Base-by-base conservation (phyloP, 2,113 vertebrate genomes). In the Octodon degus region DNA sequence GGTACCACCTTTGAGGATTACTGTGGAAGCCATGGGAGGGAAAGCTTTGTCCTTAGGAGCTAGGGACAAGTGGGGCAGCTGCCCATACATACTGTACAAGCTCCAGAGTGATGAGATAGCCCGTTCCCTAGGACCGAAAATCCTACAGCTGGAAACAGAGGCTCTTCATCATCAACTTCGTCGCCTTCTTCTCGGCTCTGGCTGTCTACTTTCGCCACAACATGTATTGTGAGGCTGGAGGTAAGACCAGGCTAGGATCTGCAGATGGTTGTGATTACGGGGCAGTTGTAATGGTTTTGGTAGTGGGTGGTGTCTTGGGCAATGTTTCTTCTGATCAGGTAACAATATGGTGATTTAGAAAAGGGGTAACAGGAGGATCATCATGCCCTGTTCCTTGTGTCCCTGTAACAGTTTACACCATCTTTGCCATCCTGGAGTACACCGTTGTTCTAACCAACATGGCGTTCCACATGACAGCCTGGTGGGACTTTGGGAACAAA, bases 401-500 rank as follows among this genome's bases (percentile, higher is more conserved):
- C 77, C 60, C 96, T 50, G 1, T 55, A 37, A 79, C 97, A 99
- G 99, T 99, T 81, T 99, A 99, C 96, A 99, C 99, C 16, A 65
- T 99, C 68, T 99, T 99, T n/a, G 99, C 99, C 82, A 95, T 99
- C 97, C 99, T 99, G 98, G 99, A 99, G 98, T 99, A 99, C 98
- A 98, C 99, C 40, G 99, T 99, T 30, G 99, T 99, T 50, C 98
- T 99, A 47, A 99, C 99, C 98, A 99, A 99, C 98, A 99, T 99
- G 99, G 99, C 99, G 55, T 99, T 99, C 98, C 99, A 99, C 98
- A 99, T 99, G 98, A 99, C 99, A 2, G 99, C 99, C 27, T 98
- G 99, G 97, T 99, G 99, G 99, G 99, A 99, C 98, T 99, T 99
- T 30, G 98, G 99, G 90, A 99, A 98, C 98, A 99, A 99, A 95